Evolutionary conservation across 2,113 vertebrate genomes (phyloP), one percentile per base, ranked within the genome.

Genomic region (Muntiacus reevesi): DNA sequence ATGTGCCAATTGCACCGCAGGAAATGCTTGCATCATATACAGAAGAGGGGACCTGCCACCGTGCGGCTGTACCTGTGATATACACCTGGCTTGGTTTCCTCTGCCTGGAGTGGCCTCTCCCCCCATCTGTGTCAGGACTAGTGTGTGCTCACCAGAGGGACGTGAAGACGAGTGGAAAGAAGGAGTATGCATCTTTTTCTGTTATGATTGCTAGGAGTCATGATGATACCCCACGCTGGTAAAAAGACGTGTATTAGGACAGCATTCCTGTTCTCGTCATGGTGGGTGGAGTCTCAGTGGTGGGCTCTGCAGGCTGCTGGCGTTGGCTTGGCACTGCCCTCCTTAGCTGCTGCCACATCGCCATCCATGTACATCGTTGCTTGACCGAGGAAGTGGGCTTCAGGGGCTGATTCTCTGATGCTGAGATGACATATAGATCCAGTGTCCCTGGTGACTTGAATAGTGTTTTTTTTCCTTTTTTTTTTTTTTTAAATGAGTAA

Each of bases 201-300:
- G 10, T n/a, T 4, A 5, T 6, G 23, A 83, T 23, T 9, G 52
- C 45, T 13, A 0, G 15, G 64, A 12, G 78, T 11, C 54, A 19
- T 81, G 91, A 45, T 25, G 7, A 5, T 12, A 17, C 30, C 64
- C 16, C 45, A 10, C 0, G 0, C 6, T 36, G 27, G 40, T 36
- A 16, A 23, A 64, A 28, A 67, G 54, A 1, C n/a, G 0, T 10
- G 27, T 45, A 13, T 43, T 10, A 23, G 71, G 12, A 16, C 25
- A 43, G 2, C 2, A 2, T 14, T 5, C 5, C 52, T 62, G 30
- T 76, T 47, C 10, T 59, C 0, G 0, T 19, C 23, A 2, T 6
- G 0, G 1, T 27, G 1, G 78, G 52, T 1, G 10, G 33, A 6
- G 8, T 67, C 25, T 25, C 6, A 3, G 2, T 0, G 12, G 90